A percentile compares a stretch with the other conserved stretches of the same genome.
Evolutionary conservation across 2,888 invertebrate genomes (phyloP).

Genomic region (Shargacucullia verbasci): DNA sequence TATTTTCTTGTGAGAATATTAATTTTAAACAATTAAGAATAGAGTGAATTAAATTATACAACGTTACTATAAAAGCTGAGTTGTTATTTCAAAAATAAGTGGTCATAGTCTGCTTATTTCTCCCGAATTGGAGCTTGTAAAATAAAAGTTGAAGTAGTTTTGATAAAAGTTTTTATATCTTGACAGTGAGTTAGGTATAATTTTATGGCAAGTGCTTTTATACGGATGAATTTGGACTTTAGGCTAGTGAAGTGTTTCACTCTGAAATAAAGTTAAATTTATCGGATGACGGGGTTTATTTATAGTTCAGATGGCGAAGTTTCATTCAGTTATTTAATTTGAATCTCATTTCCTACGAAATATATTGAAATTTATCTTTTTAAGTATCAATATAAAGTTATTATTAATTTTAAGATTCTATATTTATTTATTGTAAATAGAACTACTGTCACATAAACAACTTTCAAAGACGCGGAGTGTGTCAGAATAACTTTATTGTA

Average conservation of each 20-base stretch:
- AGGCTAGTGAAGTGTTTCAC: conserved; percentile 7
- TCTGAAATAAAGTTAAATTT: conserved; percentile 5
- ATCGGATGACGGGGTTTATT: neutral
- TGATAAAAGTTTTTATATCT: conserved; percentile 38
- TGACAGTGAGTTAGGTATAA: conserved; percentile 14
- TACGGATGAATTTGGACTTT: conserved; percentile 18
- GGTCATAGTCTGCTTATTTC: neutral
- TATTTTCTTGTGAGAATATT: conserved; percentile 67
- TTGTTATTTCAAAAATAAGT: conserved; percentile 17
- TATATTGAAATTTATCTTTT: too few species aligned
- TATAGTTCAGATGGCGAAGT: neutral
- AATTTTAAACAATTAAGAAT: conserved; percentile 57
- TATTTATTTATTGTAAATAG: conserved; percentile 17
- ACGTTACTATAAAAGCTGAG: conserved; percentile 20
- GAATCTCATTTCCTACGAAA: too few species aligned
- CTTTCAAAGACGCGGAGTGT: conserved; percentile 54
- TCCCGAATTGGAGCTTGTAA: conserved; percentile 19
- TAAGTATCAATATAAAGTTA: too few species aligned
- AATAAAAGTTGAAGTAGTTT: conserved; percentile 36
- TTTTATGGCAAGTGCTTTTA: conserved; percentile 28
- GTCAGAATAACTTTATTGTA: conserved; percentile 51
- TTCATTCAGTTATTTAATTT: neutral
- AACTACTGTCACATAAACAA: conserved; percentile 16
- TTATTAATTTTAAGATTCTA: too few species aligned
- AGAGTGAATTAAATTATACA: conserved; percentile 44